A percentile compares a stretch with the other conserved stretches of the same genome.
phyloP scores from a whole-genome alignment of 64 coral and sea anemone species.

The Hydrozoanthus tunicans region DNA sequence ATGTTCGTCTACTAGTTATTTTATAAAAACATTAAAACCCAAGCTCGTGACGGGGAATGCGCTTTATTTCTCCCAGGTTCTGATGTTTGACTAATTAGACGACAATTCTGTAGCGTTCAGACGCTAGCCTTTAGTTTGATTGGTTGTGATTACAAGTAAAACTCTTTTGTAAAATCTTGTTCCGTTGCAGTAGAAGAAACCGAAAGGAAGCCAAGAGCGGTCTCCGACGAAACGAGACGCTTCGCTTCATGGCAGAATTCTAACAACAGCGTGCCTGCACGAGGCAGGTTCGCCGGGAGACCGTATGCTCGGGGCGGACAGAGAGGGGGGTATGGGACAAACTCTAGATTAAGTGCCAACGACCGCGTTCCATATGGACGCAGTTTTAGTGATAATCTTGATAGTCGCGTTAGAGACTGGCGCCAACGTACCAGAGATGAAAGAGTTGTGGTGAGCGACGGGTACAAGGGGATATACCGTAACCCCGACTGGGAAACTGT shows the following conservation, averaged over 20 bases:
- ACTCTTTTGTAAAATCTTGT: not conserved
- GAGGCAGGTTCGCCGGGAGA: not conserved
- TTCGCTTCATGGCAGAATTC: not conserved
- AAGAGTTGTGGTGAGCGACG: slow-evolving; percentile 27
- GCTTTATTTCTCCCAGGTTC: not conserved
- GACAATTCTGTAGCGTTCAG: not conserved
- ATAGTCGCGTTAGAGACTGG: not conserved
- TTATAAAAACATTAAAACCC: no score
- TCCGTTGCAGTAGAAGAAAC: slow-evolving; percentile 26
- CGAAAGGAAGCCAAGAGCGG: slow-evolving; percentile 1
- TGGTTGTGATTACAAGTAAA: not conserved
- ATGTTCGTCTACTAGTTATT: no score
- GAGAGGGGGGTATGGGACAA: not conserved
- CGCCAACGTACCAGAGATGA: slow-evolving; percentile 19
- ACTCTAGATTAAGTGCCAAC: not conserved
- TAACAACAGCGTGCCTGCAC: not conserved
- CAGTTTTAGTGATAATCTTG: slow-evolving; percentile 42
- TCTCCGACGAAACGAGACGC: not conserved
- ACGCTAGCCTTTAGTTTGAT: not conserved
- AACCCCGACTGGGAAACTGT: slow-evolving; percentile 50
- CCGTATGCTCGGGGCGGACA: not conserved
- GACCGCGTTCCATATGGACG: slow-evolving; percentile 22
- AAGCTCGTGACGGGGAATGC: no score
- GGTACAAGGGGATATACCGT: slow-evolving; percentile 13
- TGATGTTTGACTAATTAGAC: not conserved